Base-by-base conservation (phyloP, 2,113 vertebrate species). In the Paramormyrops kingsleyae region DNA sequence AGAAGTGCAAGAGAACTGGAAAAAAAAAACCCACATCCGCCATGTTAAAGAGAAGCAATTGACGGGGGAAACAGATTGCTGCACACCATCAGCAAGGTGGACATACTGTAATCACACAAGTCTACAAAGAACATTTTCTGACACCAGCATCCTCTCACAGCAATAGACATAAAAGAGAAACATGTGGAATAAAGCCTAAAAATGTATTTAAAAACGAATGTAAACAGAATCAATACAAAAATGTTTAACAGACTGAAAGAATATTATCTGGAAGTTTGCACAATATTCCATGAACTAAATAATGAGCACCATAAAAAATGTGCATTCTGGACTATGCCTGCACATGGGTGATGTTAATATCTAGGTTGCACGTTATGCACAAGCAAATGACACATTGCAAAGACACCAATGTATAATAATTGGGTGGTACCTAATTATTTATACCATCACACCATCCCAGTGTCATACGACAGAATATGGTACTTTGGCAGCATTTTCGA, bases 1-100 rank as follows among this genome's bases (percentile, higher is more conserved):
- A 90, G 83, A 88, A 88, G 89, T 90, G 83, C 90, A 88, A 92
- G 90, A 92, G 74, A 92, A 90, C 62, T 88, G 13, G 90, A 31
- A 80, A 88, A 85, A 83, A 89, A 46, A 87, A 92, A 88, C 46
- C 91, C 92, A 92, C 92, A 93, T 92, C 92, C 92, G 90, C 39
- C 21, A 77, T 59, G 77, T 83, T 87, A 90, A 88, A 89, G 83
- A 91, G 92, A 92, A 84, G 89, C 89, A 91, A 91, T 70, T 80
- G 87, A 39, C 39, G 89, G 83, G 50, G 83, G 89, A 91, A 92
- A 88, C 70, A 80, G 74, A 47, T 83, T 84, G 88, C 90, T 90
- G 89, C 74, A 44, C 88, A 92, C 87, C 90, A 39, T 44, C 53
- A 89, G 9, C 13, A 19, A 74, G 17, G 42, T 70, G 35, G 35